These are phyloP conservation scores for Lathronympha strigana DNA, from an alignment of 2,888 invertebrate species.

Conservation along the genomic window DNA sequence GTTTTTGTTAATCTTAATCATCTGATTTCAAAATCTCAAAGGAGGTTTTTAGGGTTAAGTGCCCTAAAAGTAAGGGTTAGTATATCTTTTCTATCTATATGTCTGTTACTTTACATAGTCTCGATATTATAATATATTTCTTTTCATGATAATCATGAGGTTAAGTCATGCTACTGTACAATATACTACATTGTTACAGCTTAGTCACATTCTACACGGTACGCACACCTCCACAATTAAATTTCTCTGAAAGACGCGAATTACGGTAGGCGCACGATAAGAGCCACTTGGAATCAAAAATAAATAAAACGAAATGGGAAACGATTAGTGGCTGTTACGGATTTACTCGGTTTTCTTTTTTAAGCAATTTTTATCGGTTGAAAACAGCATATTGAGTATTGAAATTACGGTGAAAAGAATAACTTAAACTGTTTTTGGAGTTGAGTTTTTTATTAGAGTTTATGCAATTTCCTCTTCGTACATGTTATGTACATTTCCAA, in stretches of 20 bases:
- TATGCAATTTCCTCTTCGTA: no score
- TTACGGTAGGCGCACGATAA: slow-evolving; percentile 47
- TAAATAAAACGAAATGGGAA: slow-evolving; percentile 55
- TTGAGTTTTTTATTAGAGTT: no score
- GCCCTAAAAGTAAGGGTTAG: no score
- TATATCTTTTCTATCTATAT: no score
- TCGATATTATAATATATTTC: no score
- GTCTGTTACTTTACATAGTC: no score
- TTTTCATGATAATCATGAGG: no score
- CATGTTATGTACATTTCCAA: no score
- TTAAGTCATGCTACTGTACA: slow-evolving; percentile 8
- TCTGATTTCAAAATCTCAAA: no score
- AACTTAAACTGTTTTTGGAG: background rate
- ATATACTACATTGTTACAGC: background rate
- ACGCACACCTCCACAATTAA: slow-evolving; percentile 47
- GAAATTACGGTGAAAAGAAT: background rate
- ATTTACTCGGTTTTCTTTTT: slow-evolving; percentile 7
- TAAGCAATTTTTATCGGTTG: slow-evolving; percentile 2
- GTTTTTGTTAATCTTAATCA: no score
- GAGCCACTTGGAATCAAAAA: slow-evolving; percentile 46
- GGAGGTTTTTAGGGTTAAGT: no score
- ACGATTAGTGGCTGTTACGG: slow-evolving; percentile 45
- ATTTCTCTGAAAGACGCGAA: slow-evolving; percentile 52
- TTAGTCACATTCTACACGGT: slow-evolving; percentile 34
- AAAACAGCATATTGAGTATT: background rate